A percentile compares a stretch with the other conserved stretches of the same genome.
These are phyloP conservation scores for Chymomyza fuscimana DNA, from an alignment of 2,888 invertebrate species.

Conservation along the genomic window DNA sequence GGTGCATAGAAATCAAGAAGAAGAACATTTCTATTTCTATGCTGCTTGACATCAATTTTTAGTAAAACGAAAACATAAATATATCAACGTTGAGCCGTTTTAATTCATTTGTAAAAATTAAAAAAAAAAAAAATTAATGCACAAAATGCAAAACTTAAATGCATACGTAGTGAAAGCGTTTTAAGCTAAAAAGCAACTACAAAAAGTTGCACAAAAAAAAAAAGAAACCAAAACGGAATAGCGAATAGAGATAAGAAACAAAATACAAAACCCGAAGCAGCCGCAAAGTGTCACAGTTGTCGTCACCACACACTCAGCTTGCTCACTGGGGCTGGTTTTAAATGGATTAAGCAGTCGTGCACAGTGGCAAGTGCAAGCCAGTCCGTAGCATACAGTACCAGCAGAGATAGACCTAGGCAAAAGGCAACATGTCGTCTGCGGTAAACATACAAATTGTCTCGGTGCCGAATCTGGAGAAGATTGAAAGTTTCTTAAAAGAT, in stretches of 20 bases:
- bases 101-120: neutral
- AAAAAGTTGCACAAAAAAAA: constrained; percentile 29
- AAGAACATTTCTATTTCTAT: constrained; percentile 5
- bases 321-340: neutral
- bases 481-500: constrained; percentile 92
- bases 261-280: constrained; percentile 48
- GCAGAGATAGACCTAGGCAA: neutral
- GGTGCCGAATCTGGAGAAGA: constrained; percentile 86
- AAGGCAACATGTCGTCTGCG: constrained; percentile 81
- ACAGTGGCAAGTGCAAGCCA: neutral
- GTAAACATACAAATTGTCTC: constrained; percentile 85
- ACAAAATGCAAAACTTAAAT: neutral
- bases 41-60: constrained; percentile 1
- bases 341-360: neutral
- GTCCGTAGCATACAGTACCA: neutral
- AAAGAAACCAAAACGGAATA: constrained; percentile 52
- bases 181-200: neutral
- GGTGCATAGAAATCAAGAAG: neutral
- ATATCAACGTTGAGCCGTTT: neutral
- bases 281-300: constrained; percentile 42
- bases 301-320: neutral
- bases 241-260: constrained; percentile 50
- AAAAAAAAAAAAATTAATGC: neutral
- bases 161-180: neutral
- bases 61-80: neutral